These are phyloP conservation scores for Myopa testacea DNA, from an alignment of 2,888 invertebrate species.

Conservation along the genomic window DNA sequence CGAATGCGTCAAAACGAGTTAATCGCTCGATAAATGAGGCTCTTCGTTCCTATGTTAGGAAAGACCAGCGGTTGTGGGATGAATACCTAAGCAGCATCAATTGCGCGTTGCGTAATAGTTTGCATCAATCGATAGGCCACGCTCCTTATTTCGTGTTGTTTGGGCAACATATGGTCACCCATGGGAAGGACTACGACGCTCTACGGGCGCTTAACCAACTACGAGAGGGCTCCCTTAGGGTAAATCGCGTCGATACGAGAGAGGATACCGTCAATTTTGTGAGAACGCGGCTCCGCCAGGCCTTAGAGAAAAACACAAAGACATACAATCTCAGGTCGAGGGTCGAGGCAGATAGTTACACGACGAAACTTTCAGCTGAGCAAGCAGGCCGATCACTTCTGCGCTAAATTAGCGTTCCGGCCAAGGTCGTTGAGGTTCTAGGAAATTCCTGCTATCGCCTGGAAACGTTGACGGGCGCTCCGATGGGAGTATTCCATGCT, in stretches of 20 bases:
- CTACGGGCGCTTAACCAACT: not conserved
- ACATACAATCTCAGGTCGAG: too few relatives aligned
- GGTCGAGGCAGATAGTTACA: too few relatives aligned
- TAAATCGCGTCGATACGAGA: not conserved
- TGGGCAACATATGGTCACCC: too few relatives aligned
- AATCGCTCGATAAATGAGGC: too few relatives aligned
- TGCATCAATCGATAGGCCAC: too few relatives aligned
- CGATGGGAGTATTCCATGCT: too few relatives aligned
- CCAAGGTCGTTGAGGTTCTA: not conserved
- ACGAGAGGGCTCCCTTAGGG: not conserved
- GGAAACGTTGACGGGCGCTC: not conserved
- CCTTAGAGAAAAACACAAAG: not conserved
- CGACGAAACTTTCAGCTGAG: conserved; percentile 16
- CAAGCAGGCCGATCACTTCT: conserved; percentile 2
- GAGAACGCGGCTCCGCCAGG: not conserved
- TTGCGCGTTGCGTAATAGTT: too few relatives aligned
- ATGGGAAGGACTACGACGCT: not conserved
- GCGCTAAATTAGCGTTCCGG: not conserved
- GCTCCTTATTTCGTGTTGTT: too few relatives aligned
- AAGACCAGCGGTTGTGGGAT: too few relatives aligned
- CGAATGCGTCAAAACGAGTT: too few relatives aligned
- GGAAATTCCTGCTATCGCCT: not conserved
- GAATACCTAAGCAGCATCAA: too few relatives aligned
- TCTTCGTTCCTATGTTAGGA: too few relatives aligned
- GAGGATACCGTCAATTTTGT: not conserved